A percentile compares a stretch with the other conserved stretches of the same genome.
Evolutionary conservation across 1,140 invertebrate species (phyloP).

Genomic region (Brachionus calyciflorus): DNA sequence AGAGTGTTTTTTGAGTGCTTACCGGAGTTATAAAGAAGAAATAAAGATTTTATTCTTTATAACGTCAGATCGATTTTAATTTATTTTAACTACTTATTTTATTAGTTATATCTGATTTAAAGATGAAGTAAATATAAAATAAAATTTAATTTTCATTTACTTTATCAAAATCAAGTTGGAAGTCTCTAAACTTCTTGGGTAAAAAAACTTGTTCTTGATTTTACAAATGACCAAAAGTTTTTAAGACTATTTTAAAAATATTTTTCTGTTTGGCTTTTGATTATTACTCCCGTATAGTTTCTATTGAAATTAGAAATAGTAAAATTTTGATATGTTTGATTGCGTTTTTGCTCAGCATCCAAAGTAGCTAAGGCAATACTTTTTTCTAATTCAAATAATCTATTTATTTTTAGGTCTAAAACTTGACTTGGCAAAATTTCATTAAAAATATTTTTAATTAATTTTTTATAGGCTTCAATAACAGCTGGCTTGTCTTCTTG

Average conservation of each 20-base stretch:
- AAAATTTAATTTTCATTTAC: background rate
- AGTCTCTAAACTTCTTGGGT: conserved; percentile 24
- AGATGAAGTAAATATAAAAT: too few relatives aligned
- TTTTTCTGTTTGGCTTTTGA: background rate
- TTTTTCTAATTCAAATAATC: conserved; percentile 21
- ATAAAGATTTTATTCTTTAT: too few relatives aligned
- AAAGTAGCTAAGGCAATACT: conserved; percentile 7
- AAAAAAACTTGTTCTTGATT: conserved; percentile 26
- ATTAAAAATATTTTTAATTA: conserved; percentile 30
- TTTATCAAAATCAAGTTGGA: conserved; percentile 31
- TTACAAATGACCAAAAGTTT: conserved; percentile 41
- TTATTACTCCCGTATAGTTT: background rate
- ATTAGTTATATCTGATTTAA: background rate
- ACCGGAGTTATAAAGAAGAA: too few relatives aligned
- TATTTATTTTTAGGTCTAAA: background rate
- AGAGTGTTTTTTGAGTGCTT: too few relatives aligned
- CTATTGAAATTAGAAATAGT: background rate
- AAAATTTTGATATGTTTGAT: conserved; percentile 40
- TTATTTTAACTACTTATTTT: background rate
- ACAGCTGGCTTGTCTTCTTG: background rate
- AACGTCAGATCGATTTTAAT: too few relatives aligned
- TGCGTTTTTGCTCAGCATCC: conserved; percentile 28
- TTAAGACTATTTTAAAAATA: background rate
- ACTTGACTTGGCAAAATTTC: background rate
- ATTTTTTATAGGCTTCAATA: conserved; percentile 20